A percentile compares a stretch with the other conserved stretches of the same genome.
Conservation (phyloP, 2,888 invertebrate genomes). For the Drosophila suboccidentalis region DNA sequence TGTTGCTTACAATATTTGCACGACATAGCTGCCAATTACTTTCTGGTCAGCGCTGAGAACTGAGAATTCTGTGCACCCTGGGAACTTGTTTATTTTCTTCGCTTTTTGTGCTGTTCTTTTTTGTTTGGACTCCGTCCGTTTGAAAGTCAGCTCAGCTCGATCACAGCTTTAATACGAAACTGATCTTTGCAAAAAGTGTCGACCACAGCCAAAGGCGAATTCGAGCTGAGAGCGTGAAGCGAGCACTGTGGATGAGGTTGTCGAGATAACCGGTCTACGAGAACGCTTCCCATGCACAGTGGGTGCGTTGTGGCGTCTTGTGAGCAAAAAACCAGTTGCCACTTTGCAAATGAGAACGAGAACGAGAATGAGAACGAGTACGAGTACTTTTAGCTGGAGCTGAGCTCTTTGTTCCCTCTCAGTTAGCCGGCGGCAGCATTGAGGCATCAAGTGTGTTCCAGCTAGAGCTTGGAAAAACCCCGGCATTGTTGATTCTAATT, state of each 20-base stretch:
- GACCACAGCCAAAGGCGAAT: constrained; percentile 28
- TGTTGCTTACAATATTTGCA: constrained; percentile 63
- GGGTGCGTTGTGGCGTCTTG: constrained; percentile 35
- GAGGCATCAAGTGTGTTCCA: constrained; percentile 14
- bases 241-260: constrained; percentile 12
- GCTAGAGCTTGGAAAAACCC: constrained; percentile 59
- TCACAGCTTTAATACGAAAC: constrained; percentile 64
- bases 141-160: constrained; percentile 59
- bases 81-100: constrained; percentile 10
- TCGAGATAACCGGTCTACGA: constrained; percentile 50
- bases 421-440: constrained; percentile 11
- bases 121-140: constrained; percentile 25
- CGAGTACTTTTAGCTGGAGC: constrained; percentile 1
- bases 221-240: constrained; percentile 16
- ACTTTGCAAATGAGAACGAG: constrained; percentile 23
- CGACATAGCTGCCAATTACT: constrained; percentile 61
- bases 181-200: constrained; percentile 57
- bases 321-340: constrained; percentile 30
- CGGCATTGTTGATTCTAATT: constrained; percentile 45
- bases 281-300: constrained; percentile 33
- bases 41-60: constrained; percentile 11
- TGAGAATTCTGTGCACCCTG: constrained; percentile 6
- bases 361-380: not conserved
- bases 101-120: constrained; percentile 14
- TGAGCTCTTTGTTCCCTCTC: constrained; percentile 13